phyloP scores from a whole-genome alignment of 2,888 invertebrate species.

The Coleophora deauratella region DNA sequence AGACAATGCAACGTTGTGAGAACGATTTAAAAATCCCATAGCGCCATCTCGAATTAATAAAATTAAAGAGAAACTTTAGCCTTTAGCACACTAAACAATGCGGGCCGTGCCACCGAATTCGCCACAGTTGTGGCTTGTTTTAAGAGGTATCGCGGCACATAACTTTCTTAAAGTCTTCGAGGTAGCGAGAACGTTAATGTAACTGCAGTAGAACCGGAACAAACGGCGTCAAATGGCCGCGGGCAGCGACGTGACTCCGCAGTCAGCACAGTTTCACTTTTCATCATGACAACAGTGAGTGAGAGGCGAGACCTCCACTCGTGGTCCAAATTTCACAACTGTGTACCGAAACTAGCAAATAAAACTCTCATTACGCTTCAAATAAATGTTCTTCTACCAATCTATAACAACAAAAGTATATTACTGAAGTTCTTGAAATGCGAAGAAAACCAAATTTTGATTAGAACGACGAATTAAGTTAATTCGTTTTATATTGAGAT shows the following conservation, averaged over 20 bases:
- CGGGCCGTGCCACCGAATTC: too few species aligned
- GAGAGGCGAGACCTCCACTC: conserved; percentile 60
- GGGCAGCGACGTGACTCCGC: conserved; percentile 53
- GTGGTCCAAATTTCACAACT: conserved; percentile 67
- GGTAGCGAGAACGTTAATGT: conserved; percentile 6
- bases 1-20: conserved; percentile 61
- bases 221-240: conserved; percentile 49
- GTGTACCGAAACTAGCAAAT: conserved; percentile 40
- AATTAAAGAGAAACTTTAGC: neutral
- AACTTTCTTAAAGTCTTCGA: conserved; percentile 1
- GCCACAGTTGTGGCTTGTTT: too few species aligned
- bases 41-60: conserved; percentile 10
- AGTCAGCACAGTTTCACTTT: conserved; percentile 64
- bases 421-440: too few species aligned
- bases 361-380: conserved; percentile 5
- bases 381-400: too few species aligned
- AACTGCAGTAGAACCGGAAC: conserved; percentile 52
- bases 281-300: conserved; percentile 60
- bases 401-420: too few species aligned
- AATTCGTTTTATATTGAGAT: too few species aligned
- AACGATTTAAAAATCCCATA: conserved; percentile 47
- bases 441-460: too few species aligned
- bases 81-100: neutral
- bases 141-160: neutral
- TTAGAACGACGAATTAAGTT: too few species aligned